Base-by-base conservation (phyloP, 1,140 invertebrate genomes). In the Lineus longissimus region DNA sequence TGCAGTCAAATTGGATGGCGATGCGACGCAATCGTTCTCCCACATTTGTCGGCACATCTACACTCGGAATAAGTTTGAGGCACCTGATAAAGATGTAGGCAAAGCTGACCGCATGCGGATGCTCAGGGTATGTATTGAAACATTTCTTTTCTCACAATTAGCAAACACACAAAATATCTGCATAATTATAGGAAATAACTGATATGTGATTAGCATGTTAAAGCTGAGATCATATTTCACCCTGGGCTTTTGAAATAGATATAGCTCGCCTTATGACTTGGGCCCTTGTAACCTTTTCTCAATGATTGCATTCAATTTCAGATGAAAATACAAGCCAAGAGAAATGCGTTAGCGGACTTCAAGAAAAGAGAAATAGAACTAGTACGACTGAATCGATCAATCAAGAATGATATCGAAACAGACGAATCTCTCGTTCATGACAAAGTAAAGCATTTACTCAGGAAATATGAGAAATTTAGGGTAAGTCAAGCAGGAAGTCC, bases 381-480 rank as follows among this genome's bases (percentile, higher is more conserved):
- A 15, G 15, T 36, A 7, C 33, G 15, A 15, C 33, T 36, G 33
- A 36, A 36, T 36, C 33, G 15, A 15, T 36, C 33, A 4, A 23
- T 51, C 6, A 51, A 51, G n/a, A 27, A 51, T 9, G 47, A 51
- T 51, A 51, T 51, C n/a, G 47, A 51, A 51, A 51, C n/a, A 19
- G 47, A 51, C n/a, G 47, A 51, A 27, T 19, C 19, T 23, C 4
- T 27, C n/a, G 47, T 27, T 36, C 66, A 76, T 47, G 73, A 68
- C 57, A 65, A 70, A 55, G 76, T 78, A 0, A 78, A 78, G 61
- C 58, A 61, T 29, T 58, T 77, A 25, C 66, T 78, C 4, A 61
- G 76, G 56, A 74, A 68, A 70, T 78, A 78, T 67, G 76, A 78
- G 65, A 76, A 74, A 66, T 78, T 74, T 66, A 71, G 76, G 64